phyloP scores from a whole-genome alignment of 2,113 vertebrate species.

The Callithrix jacchus region DNA sequence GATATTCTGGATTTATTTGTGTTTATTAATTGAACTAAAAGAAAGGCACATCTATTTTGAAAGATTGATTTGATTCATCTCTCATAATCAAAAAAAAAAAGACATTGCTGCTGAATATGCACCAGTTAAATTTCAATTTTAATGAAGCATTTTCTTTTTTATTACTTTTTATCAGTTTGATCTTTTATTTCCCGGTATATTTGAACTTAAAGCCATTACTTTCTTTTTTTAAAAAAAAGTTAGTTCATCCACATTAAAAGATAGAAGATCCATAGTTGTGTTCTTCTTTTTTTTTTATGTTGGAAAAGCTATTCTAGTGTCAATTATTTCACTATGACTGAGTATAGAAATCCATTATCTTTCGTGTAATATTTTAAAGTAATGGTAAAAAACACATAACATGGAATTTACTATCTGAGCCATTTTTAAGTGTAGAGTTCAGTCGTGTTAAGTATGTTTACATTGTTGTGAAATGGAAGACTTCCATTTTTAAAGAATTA shows the following conservation, averaged over 20 bases:
- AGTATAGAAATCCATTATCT: not conserved
- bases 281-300: not conserved
- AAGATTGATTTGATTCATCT: not conserved
- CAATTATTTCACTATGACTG: not conserved
- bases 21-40: constrained; percentile 32
- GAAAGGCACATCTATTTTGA: not conserved
- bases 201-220: not conserved
- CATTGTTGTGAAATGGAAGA: not conserved
- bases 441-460: not conserved
- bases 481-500: not conserved
- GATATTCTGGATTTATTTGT: not conserved
- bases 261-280: not conserved
- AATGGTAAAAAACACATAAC: not conserved
- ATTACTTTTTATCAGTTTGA: not conserved
- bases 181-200: not conserved
- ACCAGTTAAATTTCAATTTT: not conserved
- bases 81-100: not conserved
- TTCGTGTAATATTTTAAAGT: not conserved
- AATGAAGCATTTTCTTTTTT: not conserved
- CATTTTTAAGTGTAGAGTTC: not conserved
- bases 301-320: not conserved
- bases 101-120: not conserved
- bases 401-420: not conserved
- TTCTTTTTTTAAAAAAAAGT: not conserved
- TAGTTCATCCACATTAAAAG: not conserved